Evolutionary conservation across 2,113 vertebrate species (phyloP).

Genomic region (Clinocottus analis): DNA sequence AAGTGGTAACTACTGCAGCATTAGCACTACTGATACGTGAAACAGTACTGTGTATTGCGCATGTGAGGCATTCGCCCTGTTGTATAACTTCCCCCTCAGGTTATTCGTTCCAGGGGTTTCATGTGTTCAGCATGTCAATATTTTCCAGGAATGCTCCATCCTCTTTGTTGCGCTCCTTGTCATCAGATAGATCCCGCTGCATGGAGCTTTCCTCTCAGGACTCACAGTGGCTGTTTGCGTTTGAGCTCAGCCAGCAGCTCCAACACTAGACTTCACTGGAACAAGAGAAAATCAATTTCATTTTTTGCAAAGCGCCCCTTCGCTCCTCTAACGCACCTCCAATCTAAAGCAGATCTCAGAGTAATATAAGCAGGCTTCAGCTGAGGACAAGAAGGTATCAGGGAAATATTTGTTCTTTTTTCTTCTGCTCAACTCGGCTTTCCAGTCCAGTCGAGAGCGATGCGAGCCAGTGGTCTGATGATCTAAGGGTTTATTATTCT

Average conservation of each 20-base stretch:
- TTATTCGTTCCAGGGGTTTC: conserved; percentile 16
- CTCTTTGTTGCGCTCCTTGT: conserved; percentile 11
- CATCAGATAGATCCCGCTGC: conserved; percentile 23
- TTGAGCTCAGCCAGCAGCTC: conserved; percentile 46
- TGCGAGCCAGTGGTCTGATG: neutral
- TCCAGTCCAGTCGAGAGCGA: neutral
- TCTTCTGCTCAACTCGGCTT: neutral
- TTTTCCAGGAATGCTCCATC: conserved; percentile 11
- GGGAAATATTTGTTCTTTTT: conserved; percentile 19
- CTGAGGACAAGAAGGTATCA: conserved; percentile 7
- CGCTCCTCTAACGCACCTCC: conserved; percentile 35
- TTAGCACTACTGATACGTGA: conserved; percentile 5
- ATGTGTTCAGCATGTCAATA: conserved; percentile 32
- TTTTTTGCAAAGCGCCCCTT: conserved; percentile 54
- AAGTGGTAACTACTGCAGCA: conserved; percentile 6
- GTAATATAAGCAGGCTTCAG: conserved; percentile 39
- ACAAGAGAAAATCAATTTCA: conserved; percentile 67
- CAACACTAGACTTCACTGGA: conserved; percentile 39
- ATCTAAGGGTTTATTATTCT: conserved; percentile 19
- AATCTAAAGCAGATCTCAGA: conserved; percentile 36
- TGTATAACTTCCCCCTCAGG: neutral
- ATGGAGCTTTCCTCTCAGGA: conserved; percentile 9
- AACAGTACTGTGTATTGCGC: neutral
- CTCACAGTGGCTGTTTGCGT: conserved; percentile 43
- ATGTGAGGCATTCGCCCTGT: conserved; percentile 18